Percentiles rank a stretch among this genome's conserved stretches.
These are phyloP conservation scores for Yponomeuta evonymella DNA, from an alignment of 2,888 invertebrate species.

Conservation along the genomic window DNA sequence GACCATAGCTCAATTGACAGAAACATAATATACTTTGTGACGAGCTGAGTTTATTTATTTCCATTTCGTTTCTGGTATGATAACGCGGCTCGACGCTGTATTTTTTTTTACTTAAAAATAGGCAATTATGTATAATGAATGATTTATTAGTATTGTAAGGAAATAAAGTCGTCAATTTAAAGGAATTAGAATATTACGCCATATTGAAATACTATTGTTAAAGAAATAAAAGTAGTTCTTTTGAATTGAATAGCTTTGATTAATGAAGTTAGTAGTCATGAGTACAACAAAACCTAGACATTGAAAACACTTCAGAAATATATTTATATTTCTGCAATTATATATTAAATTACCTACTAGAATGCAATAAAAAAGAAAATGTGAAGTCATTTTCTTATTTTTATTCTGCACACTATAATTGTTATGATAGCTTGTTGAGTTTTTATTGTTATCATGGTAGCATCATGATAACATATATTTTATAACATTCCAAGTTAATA, in stretches of 20 bases:
- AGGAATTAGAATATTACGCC: slow-evolving; percentile 19
- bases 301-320: slow-evolving; percentile 22
- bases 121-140: slow-evolving; percentile 24
- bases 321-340: no score
- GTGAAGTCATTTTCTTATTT: background rate
- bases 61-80: slow-evolving; percentile 52
- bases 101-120: slow-evolving; percentile 42
- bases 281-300: slow-evolving; percentile 31
- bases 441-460: slow-evolving; percentile 2
- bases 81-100: slow-evolving; percentile 59
- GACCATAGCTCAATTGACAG: slow-evolving; percentile 66
- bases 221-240: slow-evolving; percentile 37
- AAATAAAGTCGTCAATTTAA: slow-evolving; percentile 52
- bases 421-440: slow-evolving; percentile 20
- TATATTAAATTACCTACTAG: no score
- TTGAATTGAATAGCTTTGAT: slow-evolving; percentile 9
- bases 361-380: background rate
- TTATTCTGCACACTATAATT: slow-evolving; percentile 26
- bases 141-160: slow-evolving; percentile 39
- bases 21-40: slow-evolving; percentile 52
- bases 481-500: slow-evolving; percentile 50
- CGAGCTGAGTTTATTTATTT: slow-evolving; percentile 56
- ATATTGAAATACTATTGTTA: slow-evolving; percentile 31
- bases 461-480: background rate
- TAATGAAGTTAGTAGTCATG: slow-evolving; percentile 24